A percentile compares a stretch with the other conserved stretches of the same genome.
phyloP scores from a whole-genome alignment of 2,113 vertebrate species.

The Asarcornis scutulata region DNA sequence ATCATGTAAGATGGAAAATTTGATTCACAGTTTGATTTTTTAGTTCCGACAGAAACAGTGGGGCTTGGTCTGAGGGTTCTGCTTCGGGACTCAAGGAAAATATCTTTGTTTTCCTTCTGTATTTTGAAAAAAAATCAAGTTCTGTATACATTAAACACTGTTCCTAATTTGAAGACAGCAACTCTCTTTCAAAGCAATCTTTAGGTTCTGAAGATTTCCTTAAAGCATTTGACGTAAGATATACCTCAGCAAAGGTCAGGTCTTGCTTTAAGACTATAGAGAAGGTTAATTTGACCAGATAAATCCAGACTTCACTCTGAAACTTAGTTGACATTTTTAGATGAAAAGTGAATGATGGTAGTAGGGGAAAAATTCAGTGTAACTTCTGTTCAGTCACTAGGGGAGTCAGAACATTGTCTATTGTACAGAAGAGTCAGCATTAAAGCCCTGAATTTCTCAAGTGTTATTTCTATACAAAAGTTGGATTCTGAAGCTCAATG shows the following conservation, averaged over 20 bases:
- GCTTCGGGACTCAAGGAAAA: background rate
- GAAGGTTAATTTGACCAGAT: constrained; percentile 64
- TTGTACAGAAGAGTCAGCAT: background rate
- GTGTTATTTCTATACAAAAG: background rate
- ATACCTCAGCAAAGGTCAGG: constrained; percentile 44
- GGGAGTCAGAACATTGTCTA: background rate
- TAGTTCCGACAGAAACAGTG: background rate
- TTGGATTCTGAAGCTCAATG: background rate
- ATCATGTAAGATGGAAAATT: background rate
- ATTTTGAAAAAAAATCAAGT: background rate
- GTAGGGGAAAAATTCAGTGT: background rate
- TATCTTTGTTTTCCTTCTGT: background rate
- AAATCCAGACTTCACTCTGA: constrained; percentile 36
- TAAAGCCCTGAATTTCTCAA: background rate
- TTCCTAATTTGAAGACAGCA: background rate
- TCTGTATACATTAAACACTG: background rate
- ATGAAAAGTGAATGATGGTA: constrained; percentile 14
- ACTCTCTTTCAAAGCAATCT: background rate
- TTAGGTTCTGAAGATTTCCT: background rate
- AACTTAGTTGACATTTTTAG: constrained; percentile 59
- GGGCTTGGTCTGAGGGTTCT: background rate
- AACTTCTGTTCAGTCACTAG: background rate
- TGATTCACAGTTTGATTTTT: background rate
- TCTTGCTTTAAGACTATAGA: constrained; percentile 24
- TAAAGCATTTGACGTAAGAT: background rate